phyloP scores from a whole-genome alignment of 2,797 vertebrate genomes.

The Sebastes trivittatus region DNA sequence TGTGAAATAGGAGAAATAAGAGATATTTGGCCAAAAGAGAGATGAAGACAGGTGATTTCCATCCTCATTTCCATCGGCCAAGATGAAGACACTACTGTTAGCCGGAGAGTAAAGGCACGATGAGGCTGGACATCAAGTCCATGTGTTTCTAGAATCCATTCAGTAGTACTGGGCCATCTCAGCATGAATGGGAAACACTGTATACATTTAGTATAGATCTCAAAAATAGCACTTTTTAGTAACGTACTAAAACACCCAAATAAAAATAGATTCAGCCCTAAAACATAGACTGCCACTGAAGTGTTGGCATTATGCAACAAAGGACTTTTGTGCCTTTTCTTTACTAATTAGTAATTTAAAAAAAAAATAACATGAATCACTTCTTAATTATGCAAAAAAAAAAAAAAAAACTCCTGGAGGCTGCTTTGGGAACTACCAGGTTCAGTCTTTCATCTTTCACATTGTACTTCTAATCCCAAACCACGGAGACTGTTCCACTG shows the following conservation, averaged over 20 bases:
- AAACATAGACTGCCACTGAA: neutral
- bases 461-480: neutral
- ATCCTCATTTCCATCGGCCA: too few species aligned
- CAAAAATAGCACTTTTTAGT: neutral
- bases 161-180: too few species aligned
- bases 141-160: neutral
- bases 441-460: neutral
- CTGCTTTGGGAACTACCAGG: neutral
- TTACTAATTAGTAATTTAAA: neutral
- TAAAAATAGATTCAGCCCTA: neutral
- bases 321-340: neutral
- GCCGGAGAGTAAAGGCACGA: rapidly evolving
- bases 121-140: too few species aligned
- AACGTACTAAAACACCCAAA: neutral
- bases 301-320: neutral
- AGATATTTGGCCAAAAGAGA: too few species aligned
- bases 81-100: rapidly evolving
- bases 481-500: neutral
- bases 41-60: too few species aligned
- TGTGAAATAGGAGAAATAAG: too few species aligned
- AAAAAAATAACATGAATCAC: neutral
- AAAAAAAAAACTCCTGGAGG: neutral
- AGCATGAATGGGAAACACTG: neutral
- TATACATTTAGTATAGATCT: neutral
- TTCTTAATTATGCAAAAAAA: neutral